phyloP scores from a whole-genome alignment of 2,888 invertebrate species.

The Strigamia crassipes region DNA sequence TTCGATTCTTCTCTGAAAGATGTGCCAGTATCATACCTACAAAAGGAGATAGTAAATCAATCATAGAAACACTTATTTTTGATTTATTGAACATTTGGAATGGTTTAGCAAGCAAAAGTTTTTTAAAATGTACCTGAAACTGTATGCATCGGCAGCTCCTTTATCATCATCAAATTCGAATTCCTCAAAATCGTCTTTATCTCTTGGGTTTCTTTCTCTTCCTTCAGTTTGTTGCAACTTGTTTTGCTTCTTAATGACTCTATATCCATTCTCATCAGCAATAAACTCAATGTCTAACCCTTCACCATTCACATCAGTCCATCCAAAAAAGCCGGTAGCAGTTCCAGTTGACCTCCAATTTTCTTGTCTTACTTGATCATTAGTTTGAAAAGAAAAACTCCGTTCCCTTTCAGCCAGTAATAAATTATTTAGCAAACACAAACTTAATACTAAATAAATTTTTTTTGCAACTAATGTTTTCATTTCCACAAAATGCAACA shows the following conservation, averaged over 20 bases:
- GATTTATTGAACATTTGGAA: too few relatives aligned
- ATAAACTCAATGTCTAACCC: slow-evolving; percentile 50
- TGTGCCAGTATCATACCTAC: slow-evolving; percentile 46
- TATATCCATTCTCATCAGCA: slow-evolving; percentile 49
- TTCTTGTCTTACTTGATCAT: slow-evolving; percentile 48
- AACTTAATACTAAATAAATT: neutral
- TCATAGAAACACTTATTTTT: too few relatives aligned
- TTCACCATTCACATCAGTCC: slow-evolving; percentile 48
- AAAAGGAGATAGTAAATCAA: neutral
- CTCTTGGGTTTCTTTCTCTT: neutral
- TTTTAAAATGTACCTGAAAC: neutral
- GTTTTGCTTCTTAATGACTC: slow-evolving; percentile 46
- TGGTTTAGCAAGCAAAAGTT: too few relatives aligned
- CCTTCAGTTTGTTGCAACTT: neutral
- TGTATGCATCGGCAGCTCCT: neutral
- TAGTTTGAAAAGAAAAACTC: slow-evolving; percentile 49
- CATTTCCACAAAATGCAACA: neutral
- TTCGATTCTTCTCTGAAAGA: slow-evolving; percentile 49
- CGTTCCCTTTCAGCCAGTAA: slow-evolving; percentile 37
- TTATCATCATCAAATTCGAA: slow-evolving; percentile 39
- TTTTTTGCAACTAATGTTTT: neutral
- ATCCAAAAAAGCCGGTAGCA: slow-evolving; percentile 49
- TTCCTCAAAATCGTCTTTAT: slow-evolving; percentile 25
- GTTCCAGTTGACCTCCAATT: slow-evolving; percentile 49
- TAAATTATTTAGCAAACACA: neutral